Conservation (phyloP, 2,797 vertebrate species). For the Setipinna tenuifilis region DNA sequence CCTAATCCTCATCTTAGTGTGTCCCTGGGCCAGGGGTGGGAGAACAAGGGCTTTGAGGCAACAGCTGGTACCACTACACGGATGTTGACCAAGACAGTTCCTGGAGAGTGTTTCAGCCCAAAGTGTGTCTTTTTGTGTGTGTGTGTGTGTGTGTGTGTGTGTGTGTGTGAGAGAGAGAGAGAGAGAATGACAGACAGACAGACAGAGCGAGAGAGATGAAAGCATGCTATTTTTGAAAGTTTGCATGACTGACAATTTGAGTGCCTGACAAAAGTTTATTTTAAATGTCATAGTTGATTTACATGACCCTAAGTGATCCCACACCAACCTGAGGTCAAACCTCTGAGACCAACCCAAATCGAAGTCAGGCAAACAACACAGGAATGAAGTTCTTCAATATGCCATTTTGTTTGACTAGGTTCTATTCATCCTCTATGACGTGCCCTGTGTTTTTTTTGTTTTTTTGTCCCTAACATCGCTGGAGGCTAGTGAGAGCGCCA, state of each 20-base stretch:
- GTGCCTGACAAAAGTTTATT: no score
- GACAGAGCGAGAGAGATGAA: not conserved
- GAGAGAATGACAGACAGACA: not conserved
- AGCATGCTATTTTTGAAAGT: no score
- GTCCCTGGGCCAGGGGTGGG: not conserved
- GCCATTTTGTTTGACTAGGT: no score
- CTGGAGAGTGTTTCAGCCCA: not conserved
- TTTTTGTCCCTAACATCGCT: not conserved
- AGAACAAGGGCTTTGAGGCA: constrained; percentile 18
- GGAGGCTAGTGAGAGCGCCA: not conserved
- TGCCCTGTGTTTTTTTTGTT: no score
- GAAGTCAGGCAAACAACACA: not conserved
- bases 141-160: constrained; percentile 14
- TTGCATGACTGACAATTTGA: no score
- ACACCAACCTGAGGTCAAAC: not conserved
- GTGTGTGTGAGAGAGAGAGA: constrained; percentile 19
- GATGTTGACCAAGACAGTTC: constrained; percentile 11
- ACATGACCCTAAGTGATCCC: no score
- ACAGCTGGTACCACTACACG: constrained; percentile 32
- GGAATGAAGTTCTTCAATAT: not conserved
- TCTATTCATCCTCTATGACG: no score
- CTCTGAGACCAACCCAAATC: not conserved
- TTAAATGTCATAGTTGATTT: no score
- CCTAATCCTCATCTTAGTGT: not conserved
- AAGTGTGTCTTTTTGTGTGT: not conserved